Evolutionary conservation across 2,113 vertebrate species (phyloP).

Genomic region (Rhineura floridana): DNA sequence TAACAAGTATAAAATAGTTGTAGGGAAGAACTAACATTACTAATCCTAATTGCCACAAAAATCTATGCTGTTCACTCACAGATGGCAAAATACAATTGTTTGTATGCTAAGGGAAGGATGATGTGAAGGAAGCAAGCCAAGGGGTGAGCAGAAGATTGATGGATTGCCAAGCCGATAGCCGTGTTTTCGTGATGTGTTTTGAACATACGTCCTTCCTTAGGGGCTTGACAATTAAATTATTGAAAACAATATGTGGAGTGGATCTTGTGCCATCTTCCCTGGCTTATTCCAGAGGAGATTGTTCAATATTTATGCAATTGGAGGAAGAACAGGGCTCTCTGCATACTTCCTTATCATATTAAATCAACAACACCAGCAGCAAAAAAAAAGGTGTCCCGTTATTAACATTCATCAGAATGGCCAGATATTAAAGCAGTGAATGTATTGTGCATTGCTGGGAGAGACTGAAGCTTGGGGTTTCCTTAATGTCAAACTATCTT

Average conservation of each 20-base stretch:
- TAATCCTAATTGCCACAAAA: background rate
- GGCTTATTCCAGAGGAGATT: background rate
- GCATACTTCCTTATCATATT: background rate
- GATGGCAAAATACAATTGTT: background rate
- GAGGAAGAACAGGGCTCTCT: background rate
- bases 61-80: background rate
- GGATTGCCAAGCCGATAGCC: background rate
- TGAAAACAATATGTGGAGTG: background rate
- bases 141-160: background rate
- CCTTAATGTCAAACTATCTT: background rate
- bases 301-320: background rate
- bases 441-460: background rate
- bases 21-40: background rate
- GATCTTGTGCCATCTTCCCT: background rate
- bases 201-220: background rate
- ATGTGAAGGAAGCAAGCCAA: background rate
- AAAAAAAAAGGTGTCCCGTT: background rate
- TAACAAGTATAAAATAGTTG: background rate
- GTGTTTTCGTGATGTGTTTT: background rate
- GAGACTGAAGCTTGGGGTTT: background rate
- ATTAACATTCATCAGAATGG: background rate
- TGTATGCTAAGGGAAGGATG: background rate
- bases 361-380: no score
- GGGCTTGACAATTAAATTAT: background rate
- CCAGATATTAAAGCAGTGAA: background rate